Conservation (phyloP, 1,140 invertebrate species). For the Drosophila rufa region DNA sequence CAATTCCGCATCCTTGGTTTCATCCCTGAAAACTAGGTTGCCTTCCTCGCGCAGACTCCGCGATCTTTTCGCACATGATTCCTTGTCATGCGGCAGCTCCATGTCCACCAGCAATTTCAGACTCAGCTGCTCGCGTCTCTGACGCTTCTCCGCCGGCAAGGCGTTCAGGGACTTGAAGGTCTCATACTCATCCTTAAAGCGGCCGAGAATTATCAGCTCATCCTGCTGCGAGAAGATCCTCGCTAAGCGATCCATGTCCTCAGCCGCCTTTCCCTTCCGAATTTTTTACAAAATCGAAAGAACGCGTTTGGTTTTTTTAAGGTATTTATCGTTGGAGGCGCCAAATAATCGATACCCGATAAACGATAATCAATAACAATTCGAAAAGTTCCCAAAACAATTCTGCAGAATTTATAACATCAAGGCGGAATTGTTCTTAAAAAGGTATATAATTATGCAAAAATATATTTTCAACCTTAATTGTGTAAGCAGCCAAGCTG, state of each 20-base stretch:
- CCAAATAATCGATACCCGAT: not conserved
- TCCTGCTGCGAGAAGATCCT: slow-evolving; percentile 36
- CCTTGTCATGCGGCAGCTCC: slow-evolving; percentile 9
- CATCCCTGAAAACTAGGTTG: slow-evolving; percentile 43
- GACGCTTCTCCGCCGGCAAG: slow-evolving; percentile 12
- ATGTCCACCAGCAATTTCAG: slow-evolving; percentile 28
- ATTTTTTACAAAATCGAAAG: slow-evolving; percentile 10
- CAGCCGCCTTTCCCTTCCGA: not conserved
- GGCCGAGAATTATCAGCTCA: slow-evolving; percentile 22
- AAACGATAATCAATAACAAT: slow-evolving; percentile 1
- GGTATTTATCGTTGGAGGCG: not conserved
- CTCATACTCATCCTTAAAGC: slow-evolving; percentile 54
- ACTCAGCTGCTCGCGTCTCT: slow-evolving; percentile 15
- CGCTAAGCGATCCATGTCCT: slow-evolving; percentile 34
- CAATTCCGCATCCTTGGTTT: slow-evolving; percentile 13
- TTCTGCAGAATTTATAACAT: not conserved
- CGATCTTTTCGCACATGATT: slow-evolving; percentile 10
- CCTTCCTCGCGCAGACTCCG: slow-evolving; percentile 51
- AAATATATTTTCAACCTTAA: not conserved
- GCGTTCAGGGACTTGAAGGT: slow-evolving; percentile 43
- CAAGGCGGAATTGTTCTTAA: not conserved
- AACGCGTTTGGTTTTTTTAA: slow-evolving; percentile 9
- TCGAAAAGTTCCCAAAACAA: not conserved
- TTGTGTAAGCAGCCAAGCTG: no score
- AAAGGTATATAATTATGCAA: not conserved